Evolutionary conservation across 2,797 vertebrate species (phyloP).

Genomic region (Hapalemur alaotrensis): DNA sequence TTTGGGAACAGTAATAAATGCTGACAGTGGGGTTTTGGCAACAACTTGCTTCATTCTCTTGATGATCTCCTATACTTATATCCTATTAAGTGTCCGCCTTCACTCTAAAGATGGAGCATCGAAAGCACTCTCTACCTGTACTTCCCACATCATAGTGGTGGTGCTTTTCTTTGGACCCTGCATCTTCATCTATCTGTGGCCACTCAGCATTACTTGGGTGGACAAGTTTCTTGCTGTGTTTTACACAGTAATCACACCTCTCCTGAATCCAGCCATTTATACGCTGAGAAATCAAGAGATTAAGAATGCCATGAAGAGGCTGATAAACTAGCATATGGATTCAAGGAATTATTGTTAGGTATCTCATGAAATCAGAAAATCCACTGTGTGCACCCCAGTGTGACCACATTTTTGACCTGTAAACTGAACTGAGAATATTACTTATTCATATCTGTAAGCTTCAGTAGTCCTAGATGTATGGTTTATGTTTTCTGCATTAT

Average conservation of each 20-base stretch:
- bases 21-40: constrained; percentile 57
- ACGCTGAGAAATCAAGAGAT: constrained; percentile 76
- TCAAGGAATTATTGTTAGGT: background rate
- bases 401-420: background rate
- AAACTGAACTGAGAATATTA: background rate
- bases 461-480: background rate
- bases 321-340: background rate
- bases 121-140: constrained; percentile 54
- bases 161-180: constrained; percentile 58
- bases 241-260: constrained; percentile 64
- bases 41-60: constrained; percentile 59
- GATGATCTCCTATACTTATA: constrained; percentile 59
- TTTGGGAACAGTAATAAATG: constrained; percentile 48
- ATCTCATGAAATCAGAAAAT: background rate
- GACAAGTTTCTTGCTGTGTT: constrained; percentile 73
- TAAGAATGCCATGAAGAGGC: constrained; percentile 53
- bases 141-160: constrained; percentile 60
- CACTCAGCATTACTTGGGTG: constrained; percentile 36
- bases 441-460: background rate
- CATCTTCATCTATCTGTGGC: constrained; percentile 65
- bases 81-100: constrained; percentile 22
- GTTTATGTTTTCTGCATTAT: background rate
- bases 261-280: constrained; percentile 71
- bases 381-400: fast-evolving
- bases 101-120: background rate